Percentiles rank a stretch among this genome's conserved stretches.
phyloP scores from a whole-genome alignment of 2,113 vertebrate species.

The Dromas ardeola region DNA sequence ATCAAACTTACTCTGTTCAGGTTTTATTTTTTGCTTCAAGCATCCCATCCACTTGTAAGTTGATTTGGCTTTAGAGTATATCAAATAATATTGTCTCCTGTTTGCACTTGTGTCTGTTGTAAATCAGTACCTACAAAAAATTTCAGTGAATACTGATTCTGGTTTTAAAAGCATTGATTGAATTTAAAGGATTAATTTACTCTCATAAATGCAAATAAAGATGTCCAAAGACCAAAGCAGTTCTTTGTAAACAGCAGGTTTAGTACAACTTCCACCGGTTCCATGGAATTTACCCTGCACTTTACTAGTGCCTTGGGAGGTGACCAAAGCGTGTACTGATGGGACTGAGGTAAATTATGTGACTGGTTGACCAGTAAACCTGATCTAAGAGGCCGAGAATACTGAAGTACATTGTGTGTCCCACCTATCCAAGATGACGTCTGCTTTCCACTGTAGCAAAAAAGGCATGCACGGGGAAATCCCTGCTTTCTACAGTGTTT shows the following conservation, averaged over 20 bases:
- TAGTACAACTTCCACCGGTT: neutral
- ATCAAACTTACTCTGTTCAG: neutral
- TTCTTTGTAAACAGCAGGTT: neutral
- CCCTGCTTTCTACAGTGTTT: neutral
- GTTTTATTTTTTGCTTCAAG: neutral
- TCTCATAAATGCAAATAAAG: neutral
- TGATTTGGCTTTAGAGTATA: neutral
- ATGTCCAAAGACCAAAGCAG: neutral
- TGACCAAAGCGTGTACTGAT: neutral
- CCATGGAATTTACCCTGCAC: neutral
- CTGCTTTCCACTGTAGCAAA: neutral
- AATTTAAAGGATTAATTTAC: neutral
- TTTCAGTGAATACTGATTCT: neutral
- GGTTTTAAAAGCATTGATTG: neutral
- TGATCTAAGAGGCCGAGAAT: neutral
- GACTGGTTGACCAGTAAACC: neutral
- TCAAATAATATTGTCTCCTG: neutral
- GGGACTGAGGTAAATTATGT: neutral
- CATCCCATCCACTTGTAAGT: neutral
- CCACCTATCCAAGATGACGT: neutral
- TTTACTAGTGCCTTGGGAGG: neutral
- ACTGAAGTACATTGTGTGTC: neutral
- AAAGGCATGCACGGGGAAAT: neutral
- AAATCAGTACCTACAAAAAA: neutral
- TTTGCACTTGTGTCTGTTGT: neutral